These are phyloP conservation scores for Echinometra lucunter DNA, from an alignment of 53 echinoderm and acorn worm species.

Conservation along the genomic window DNA sequence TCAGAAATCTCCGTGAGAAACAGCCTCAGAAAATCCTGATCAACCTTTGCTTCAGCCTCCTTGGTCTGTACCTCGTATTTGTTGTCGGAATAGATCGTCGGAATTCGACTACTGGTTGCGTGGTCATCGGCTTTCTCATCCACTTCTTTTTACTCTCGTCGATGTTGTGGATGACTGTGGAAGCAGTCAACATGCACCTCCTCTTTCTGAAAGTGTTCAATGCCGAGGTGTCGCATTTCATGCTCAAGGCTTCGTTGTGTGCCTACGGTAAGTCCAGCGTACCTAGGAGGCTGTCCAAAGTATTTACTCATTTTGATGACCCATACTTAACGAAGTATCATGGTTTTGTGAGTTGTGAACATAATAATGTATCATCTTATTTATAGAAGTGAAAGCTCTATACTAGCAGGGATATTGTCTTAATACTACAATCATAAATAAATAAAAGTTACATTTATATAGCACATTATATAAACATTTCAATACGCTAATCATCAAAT, in stretches of 20 bases:
- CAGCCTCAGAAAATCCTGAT: constrained; percentile 73
- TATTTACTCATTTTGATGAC: too few species aligned
- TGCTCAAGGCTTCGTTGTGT: constrained; percentile 67
- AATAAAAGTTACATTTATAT: too few species aligned
- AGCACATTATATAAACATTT: too few species aligned
- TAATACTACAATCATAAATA: too few species aligned
- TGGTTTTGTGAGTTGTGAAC: too few species aligned
- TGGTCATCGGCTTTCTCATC: constrained; percentile 75
- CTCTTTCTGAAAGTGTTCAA: constrained; percentile 76
- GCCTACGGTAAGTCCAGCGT: constrained; percentile 76
- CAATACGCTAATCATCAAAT: too few species aligned
- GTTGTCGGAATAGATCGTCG: constrained; percentile 72
- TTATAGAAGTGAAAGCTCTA: too few species aligned
- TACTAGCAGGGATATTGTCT: too few species aligned
- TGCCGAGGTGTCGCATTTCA: constrained; percentile 69
- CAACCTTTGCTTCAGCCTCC: constrained; percentile 73
- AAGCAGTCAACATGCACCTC: constrained; percentile 82
- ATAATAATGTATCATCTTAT: too few species aligned
- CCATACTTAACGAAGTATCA: too few species aligned
- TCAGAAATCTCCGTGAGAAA: constrained; percentile 67
- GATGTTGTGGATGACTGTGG: constrained; percentile 82
- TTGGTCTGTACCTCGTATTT: constrained; percentile 78
- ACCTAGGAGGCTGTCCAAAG: too few species aligned
- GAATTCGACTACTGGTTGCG: constrained; percentile 64
- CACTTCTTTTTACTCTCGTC: constrained; percentile 85